Conservation (phyloP, 2,888 invertebrate genomes). For the Thumatha senex region DNA sequence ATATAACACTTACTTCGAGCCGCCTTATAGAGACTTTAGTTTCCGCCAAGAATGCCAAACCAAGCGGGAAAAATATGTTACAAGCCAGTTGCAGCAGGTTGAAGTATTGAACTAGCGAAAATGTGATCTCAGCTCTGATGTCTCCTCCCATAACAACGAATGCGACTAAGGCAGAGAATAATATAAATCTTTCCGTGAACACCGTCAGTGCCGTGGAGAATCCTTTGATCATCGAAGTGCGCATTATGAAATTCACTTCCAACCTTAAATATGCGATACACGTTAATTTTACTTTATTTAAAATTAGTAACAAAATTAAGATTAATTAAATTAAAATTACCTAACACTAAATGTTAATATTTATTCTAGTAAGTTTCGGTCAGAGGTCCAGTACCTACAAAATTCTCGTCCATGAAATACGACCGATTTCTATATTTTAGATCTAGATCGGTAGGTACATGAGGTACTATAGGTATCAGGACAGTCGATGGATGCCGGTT, state of each 20-base stretch:
- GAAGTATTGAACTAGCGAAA: conserved; percentile 90
- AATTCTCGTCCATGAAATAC: no score
- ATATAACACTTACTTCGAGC: conserved; percentile 75
- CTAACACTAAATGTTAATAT: no score
- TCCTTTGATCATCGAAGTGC: conserved; percentile 86
- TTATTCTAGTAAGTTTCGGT: no score
- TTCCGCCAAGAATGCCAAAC: conserved; percentile 84
- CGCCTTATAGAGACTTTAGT: conserved; percentile 85
- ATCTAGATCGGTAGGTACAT: no score
- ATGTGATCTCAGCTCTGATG: conserved; percentile 86
- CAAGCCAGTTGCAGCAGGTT: conserved; percentile 88
- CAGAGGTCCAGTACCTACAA: no score
- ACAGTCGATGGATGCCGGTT: no score
- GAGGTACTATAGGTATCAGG: no score
- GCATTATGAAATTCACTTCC: conserved; percentile 87
- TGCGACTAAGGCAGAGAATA: conserved; percentile 90
- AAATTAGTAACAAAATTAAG: no score
- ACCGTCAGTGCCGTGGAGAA: conserved; percentile 87
- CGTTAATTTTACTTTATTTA: background rate
- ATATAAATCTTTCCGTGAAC: conserved; percentile 92
- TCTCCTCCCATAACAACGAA: conserved; percentile 87
- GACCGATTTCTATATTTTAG: no score
- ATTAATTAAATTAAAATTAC: no score
- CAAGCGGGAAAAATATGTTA: conserved; percentile 86
- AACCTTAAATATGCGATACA: conserved; percentile 64